These are phyloP conservation scores for Arenicola marina DNA, from an alignment of 2,888 invertebrate genomes.

Conservation along the genomic window DNA sequence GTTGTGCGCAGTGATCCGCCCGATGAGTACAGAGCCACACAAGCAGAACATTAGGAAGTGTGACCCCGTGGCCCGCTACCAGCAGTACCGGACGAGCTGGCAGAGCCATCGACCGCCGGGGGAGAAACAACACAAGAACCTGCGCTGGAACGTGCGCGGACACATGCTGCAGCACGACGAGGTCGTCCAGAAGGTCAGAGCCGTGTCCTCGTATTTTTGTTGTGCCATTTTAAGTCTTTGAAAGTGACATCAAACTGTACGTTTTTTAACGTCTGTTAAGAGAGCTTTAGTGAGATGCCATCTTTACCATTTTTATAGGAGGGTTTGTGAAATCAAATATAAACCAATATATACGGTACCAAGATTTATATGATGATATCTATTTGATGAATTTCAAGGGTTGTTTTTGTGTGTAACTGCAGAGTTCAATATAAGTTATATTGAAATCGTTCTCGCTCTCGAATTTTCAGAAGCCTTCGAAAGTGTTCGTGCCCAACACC, in stretches of 20 bases:
- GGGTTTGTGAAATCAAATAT: no score
- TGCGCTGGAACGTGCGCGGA: slow-evolving; percentile 57
- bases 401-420: no score
- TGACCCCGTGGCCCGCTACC: slow-evolving; percentile 54
- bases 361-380: no score
- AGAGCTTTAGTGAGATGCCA: no score
- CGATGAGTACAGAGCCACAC: slow-evolving; percentile 49
- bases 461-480: slow-evolving; percentile 51
- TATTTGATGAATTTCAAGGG: no score
- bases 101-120: slow-evolving; percentile 51
- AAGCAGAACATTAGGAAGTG: slow-evolving; percentile 46
- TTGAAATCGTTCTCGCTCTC: no score
- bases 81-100: slow-evolving; percentile 55
- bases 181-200: slow-evolving; percentile 49
- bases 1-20: slow-evolving; percentile 53
- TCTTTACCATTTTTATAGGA: no score
- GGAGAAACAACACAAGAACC: slow-evolving; percentile 54
- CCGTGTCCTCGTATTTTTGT: neutral
- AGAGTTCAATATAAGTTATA: no score
- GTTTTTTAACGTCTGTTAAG: no score
- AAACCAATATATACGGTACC: no score
- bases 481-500: slow-evolving; percentile 50
- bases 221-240: no score
- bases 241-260: no score
- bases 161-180: slow-evolving; percentile 57